Conservation (phyloP, 2,797 vertebrate species). For the Siniperca undulata region DNA sequence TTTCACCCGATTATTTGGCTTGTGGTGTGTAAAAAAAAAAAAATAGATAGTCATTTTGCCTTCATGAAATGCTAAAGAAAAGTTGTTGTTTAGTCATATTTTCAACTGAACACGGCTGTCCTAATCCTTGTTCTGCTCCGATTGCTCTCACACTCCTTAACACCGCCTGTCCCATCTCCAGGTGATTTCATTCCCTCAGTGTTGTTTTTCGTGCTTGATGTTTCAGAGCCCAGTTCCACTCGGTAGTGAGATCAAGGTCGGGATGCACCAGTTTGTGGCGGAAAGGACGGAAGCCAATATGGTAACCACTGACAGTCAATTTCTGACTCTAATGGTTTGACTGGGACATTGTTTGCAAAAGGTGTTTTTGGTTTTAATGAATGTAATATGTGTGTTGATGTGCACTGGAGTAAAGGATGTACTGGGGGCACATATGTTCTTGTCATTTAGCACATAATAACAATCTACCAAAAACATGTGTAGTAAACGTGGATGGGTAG, state of each 20-base stretch:
- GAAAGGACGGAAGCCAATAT: slow-evolving; percentile 88
- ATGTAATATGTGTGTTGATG: not conserved
- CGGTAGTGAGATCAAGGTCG: slow-evolving; percentile 75
- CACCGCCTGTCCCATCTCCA: not conserved
- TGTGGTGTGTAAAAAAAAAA: not conserved
- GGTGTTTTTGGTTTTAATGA: not conserved
- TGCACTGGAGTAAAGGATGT: not conserved
- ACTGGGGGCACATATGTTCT: not conserved
- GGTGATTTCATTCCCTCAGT: not conserved
- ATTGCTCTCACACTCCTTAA: not conserved
- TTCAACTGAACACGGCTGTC: not conserved
- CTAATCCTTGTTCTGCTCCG: not conserved
- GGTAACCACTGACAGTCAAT: slow-evolving; percentile 76
- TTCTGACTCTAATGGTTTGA: not conserved
- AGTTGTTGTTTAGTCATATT: not conserved
- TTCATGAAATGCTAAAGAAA: not conserved
- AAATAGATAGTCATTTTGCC: not conserved
- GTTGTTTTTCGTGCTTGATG: slow-evolving; percentile 9
- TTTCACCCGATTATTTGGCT: not conserved
- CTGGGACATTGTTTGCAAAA: not conserved
- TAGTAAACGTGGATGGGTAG: not conserved
- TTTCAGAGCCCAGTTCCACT: slow-evolving; percentile 79
- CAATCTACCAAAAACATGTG: not conserved
- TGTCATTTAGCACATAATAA: not conserved
- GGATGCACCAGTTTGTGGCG: slow-evolving; percentile 87